These are phyloP conservation scores for Recurvirostra avosetta DNA, from an alignment of 2,113 vertebrate genomes.

Conservation along the genomic window DNA sequence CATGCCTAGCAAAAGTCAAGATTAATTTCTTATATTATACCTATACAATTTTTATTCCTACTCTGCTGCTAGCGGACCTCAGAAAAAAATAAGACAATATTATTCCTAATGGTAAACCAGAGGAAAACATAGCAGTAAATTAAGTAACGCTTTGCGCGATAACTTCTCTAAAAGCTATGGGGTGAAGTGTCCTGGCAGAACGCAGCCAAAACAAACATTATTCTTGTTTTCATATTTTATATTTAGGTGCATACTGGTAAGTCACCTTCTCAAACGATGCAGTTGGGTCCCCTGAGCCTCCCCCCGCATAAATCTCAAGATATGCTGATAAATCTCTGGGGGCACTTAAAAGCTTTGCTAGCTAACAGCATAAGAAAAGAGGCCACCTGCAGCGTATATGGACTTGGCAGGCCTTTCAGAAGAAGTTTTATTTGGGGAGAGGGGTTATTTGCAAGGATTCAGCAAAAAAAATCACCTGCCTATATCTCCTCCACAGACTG, in stretches of 20 bases:
- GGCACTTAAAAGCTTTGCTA: not conserved
- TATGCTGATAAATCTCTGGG: not conserved
- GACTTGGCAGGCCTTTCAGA: not conserved
- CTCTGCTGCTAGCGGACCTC: not conserved
- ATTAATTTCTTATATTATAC: not conserved
- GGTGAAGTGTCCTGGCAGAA: not conserved
- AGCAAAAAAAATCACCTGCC: not conserved
- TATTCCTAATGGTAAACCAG: not conserved
- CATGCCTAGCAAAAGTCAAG: not conserved
- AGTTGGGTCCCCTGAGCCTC: not conserved
- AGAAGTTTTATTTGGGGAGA: not conserved
- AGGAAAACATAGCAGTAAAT: not conserved
- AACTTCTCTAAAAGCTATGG: not conserved
- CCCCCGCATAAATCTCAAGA: not conserved
- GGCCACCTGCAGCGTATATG: not conserved
- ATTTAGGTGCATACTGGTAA: not conserved
- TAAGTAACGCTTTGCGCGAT: not conserved
- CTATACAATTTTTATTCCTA: not conserved
- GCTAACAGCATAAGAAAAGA: not conserved
- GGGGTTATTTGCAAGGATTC: not conserved
- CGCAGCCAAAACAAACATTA: not conserved
- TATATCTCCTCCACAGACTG: not conserved
- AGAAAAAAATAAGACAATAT: not conserved
- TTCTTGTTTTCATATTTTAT: not conserved
- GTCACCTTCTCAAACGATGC: not conserved